Conservation (phyloP, 1,140 invertebrate species). For the Tribolium castaneum region DNA sequence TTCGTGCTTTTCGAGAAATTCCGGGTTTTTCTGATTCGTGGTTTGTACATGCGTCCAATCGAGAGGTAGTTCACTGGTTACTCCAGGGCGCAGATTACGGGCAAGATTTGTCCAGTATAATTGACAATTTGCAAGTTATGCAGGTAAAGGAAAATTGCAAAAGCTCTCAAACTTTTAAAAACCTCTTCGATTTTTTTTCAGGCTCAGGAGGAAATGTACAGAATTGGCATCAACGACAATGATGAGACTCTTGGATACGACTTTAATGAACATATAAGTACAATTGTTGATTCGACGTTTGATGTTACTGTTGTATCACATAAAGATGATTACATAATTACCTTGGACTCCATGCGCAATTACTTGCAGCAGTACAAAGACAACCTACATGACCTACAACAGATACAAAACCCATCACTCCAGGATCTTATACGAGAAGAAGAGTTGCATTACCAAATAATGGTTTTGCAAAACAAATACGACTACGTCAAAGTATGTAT, state of each 20-base stretch:
- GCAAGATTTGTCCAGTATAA: neutral
- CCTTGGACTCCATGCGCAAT: neutral
- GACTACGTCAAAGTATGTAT: neutral
- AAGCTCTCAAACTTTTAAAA: neutral
- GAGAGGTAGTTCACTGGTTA: neutral
- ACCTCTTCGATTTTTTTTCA: neutral
- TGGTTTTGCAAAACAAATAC: neutral
- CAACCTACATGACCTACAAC: neutral
- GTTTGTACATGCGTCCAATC: neutral
- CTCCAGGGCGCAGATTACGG: neutral
- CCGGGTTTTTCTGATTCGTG: neutral
- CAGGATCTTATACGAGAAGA: neutral
- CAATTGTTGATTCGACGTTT: neutral
- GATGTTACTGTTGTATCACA: neutral
- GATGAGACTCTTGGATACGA: neutral
- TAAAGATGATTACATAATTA: neutral
- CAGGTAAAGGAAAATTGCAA: neutral
- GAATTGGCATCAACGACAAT: neutral
- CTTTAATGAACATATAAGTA: neutral
- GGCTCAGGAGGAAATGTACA: neutral
- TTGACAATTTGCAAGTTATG: neutral
- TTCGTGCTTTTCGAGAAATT: neutral
- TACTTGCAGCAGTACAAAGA: neutral
- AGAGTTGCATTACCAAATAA: neutral
- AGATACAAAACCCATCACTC: neutral